These are phyloP conservation scores for Dendronephthya gigantea DNA, from an alignment of 64 coral and sea anemone species.

Conservation along the genomic window DNA sequence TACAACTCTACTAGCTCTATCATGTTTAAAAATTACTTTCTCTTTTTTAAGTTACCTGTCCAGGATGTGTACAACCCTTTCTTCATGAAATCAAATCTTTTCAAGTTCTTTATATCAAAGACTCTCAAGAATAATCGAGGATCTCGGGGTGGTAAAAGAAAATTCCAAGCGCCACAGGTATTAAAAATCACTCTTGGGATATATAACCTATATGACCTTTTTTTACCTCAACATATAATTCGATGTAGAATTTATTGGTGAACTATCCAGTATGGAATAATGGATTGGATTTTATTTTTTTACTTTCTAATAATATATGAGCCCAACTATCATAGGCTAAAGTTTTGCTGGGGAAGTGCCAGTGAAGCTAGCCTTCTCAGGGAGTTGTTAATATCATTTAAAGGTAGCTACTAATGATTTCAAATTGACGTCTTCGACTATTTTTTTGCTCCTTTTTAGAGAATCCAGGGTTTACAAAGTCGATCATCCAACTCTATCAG, in stretches of 20 bases:
- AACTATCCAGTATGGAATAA: too few species aligned
- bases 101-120: conserved; percentile 39
- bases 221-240: too few species aligned
- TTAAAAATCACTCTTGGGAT: background rate
- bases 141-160: conserved; percentile 35
- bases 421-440: background rate
- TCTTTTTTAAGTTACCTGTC: conserved; percentile 31
- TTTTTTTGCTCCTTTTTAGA: background rate
- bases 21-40: too few species aligned
- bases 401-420: background rate
- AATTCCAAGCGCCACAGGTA: conserved; percentile 49
- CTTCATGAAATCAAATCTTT: conserved; percentile 35
- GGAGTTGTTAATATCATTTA: too few species aligned
- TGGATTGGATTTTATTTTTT: too few species aligned
- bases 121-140: conserved; percentile 28
- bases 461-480: background rate
- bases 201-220: background rate
- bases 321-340: too few species aligned
- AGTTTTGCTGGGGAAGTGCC: too few species aligned
- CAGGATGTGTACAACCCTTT: conserved; percentile 47
- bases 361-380: too few species aligned
- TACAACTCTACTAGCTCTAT: too few species aligned
- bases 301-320: too few species aligned
- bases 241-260: too few species aligned
- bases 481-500: background rate